Percentiles rank a stretch among this genome's conserved stretches.
These are phyloP conservation scores for Ricordea florida DNA, from an alignment of 92 coral and sea anemone species.

Conservation along the genomic window DNA sequence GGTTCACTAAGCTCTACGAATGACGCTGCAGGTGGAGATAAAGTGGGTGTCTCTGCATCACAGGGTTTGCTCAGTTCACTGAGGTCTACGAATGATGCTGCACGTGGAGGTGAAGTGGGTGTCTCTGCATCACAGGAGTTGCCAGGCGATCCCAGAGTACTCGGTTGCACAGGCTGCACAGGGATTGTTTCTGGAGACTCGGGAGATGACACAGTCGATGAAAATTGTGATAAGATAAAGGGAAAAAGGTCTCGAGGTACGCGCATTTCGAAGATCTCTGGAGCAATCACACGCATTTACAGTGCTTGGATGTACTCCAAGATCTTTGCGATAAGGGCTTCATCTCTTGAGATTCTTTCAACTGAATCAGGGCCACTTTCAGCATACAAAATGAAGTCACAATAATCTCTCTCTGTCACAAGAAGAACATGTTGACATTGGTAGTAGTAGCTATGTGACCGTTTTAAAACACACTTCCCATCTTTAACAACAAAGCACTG, in stretches of 20 bases:
- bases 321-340: constrained; percentile 39
- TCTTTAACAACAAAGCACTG: constrained; percentile 56
- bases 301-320: constrained; percentile 34
- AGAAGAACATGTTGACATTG: constrained; percentile 61
- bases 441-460: constrained; percentile 47
- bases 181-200: too few relatives aligned
- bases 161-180: too few relatives aligned
- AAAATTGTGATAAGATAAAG: constrained; percentile 23
- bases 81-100: too few relatives aligned
- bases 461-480: constrained; percentile 36
- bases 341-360: constrained; percentile 61
- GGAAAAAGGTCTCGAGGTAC: constrained; percentile 65
- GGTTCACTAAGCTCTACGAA: too few relatives aligned
- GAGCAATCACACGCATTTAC: constrained; percentile 64
- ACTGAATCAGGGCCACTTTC: constrained; percentile 56
- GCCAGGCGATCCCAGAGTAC: too few relatives aligned
- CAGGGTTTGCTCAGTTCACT: too few relatives aligned
- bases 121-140: too few relatives aligned
- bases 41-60: too few relatives aligned
- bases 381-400: constrained; percentile 63
- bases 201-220: neutral
- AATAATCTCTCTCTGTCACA: constrained; percentile 49
- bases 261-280: constrained; percentile 72
- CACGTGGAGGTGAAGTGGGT: too few relatives aligned
- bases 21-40: too few relatives aligned